Evolutionary conservation across 2,888 invertebrate genomes (phyloP), one percentile per base, ranked within the genome.

Genomic region (Epinotia bilunana): DNA sequence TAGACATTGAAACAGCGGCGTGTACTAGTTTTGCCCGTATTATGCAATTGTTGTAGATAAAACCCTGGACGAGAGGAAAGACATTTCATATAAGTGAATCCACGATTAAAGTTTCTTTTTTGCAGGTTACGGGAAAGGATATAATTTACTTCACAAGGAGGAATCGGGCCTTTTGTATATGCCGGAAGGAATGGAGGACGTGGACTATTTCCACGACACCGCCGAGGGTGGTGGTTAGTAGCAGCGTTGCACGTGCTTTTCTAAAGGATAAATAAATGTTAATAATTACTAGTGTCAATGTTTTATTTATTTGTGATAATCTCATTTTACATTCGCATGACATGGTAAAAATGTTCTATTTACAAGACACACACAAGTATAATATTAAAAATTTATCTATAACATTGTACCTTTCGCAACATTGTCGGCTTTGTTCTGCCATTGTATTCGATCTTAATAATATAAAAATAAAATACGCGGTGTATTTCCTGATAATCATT

Each of bases 161-260:
- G 89, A 92, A 63, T 95, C 95, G 6, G 95, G 95, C 67, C 86
- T 95, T 18, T 90, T 88, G 55, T 97, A 96, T 83, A 95, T 97
- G 95, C 97, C 97, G 9, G 95, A 96, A 80, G 96, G 95, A 78
- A 87, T 96, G 83, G 95, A 96, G 84, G 81, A 95, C 83, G 85
- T 95, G 0, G 88, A 95, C 83, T 97, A 96, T 85, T 96, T 96
- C 76, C 49, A 76, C 18, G 77, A 80, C 46, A 23, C 49, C n/a
- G 81, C 81, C 65, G 77, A 83, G 73, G 77, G 79, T 58, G 67
- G 64, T 73, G 76, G 64, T 62, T 76, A 77, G 68, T 76, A 75
- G 68, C 71, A 49, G 80, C 81, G 77, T 57, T 76, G 58, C 49
- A 16, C 28, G 58, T 58, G 6, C n/a, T 78, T 78, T 79, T 80